Evolutionary conservation across 30 jellyfish, hydroid and myxozoan genomes (phyloP), one percentile per base, ranked within the genome.

Genomic region (Turritopsis dohrnii): DNA sequence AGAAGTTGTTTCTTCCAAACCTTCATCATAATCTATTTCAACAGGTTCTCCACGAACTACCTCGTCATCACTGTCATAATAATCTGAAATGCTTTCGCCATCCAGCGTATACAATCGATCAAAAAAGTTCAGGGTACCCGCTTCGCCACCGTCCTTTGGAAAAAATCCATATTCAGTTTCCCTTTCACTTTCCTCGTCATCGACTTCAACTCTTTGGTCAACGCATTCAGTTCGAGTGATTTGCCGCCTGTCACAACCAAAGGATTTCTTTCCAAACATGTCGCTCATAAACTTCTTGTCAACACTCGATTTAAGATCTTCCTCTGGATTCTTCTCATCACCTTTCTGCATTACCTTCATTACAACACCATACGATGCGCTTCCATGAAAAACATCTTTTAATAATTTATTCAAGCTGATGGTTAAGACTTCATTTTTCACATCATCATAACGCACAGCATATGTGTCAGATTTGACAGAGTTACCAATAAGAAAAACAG

Each of bases 371-470:
- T 53, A 80, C 23, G 84, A 79, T 13, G 94, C 80, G 24, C 85
- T 74, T 20, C 73, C 60, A 16, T 31, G 22, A 52, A 81, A 81
- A 17, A 73, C 87, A 28, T 82, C 91, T 24, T 53, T 22, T 22
- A 81, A 84, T 52, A 82, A 23, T 23, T 86, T 23, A 19, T 71
- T 75, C 81, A 76, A 53, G 18, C 87, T 75, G 17, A 81, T 90
- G 20, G 90, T 84, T 19, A 66, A 28, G 21, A 80, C 94, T 31
- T 80, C 89, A 24, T 80, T 84, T 25, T 74, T 66, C 23, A 52
- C 94, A 66, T 84, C 84, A 60, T 86, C 79, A 54, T 86, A 86
- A 23, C 82, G 65, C 21, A 86, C 94, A 19, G 89, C 72, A 77
- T 86, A 86, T 71, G 25, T 27, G 18, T 86, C 52, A 18, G 80